Evolutionary conservation across 2,888 invertebrate species (phyloP), one percentile per base, ranked within the genome.

Genomic region (Helleia helle): DNA sequence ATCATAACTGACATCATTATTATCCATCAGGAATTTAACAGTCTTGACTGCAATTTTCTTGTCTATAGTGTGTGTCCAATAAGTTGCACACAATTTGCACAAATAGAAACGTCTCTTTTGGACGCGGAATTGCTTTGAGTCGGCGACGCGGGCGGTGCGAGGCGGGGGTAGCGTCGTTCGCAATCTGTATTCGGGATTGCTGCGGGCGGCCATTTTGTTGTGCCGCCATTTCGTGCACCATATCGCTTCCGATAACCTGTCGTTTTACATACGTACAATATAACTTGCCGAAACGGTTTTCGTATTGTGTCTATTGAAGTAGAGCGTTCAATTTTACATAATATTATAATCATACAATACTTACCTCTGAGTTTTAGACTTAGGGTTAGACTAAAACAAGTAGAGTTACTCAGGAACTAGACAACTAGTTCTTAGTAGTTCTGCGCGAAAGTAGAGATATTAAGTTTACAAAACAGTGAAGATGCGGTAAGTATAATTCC

Each of bases 81-180:
- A 40, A 25, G 30, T 40, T 31, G 40, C 31, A 40, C 31, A 40
- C 31, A 31, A 40, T 40, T 40, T 40, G 31, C 40, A 31, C 40
- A 34, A 31, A 40, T 40, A 40, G 40, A 40, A 40, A 40, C 17
- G 40, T 40, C 40, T 40, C 40, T 40, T 40, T 40, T 40, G 31
- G 40, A 31, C 31, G 31, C 31, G 25, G 29, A 40, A 40, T 34
- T 30, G 40, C 40, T 40, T 40, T 40, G 40, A 40, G 40, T 34
- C 15, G 31, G 25, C 31, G 40, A 25, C 17, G 40, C 25, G 34
- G 12, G 27, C 1, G 29, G 29, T 6, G 18, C 31, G 31, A 18
- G 14, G 22, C 18, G 12, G 8, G 22, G 5, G 22, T 22, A 22
- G 22, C 5, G 22, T 22, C 22, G 22, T 22, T 22, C 34, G 11